A percentile compares a stretch with the other conserved stretches of the same genome.
Conservation (phyloP, 2,888 invertebrate species). For the Prosopocoilus inquinatus region DNA sequence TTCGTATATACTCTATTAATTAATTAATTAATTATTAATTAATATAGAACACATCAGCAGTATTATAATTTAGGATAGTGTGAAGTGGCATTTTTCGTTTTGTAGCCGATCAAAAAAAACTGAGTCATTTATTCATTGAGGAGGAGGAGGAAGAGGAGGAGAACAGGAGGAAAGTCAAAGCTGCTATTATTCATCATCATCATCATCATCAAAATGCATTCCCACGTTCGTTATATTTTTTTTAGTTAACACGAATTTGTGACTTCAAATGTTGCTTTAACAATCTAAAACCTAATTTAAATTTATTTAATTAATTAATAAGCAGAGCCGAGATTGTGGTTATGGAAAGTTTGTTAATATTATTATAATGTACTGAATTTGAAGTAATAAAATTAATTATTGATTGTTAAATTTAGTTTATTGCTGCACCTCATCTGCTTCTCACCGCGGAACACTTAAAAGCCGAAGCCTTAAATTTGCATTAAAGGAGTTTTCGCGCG, state of each 20-base stretch:
- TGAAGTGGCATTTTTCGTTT: not conserved
- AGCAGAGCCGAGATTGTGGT: not conserved
- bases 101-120: too few species aligned
- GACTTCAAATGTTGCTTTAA: not conserved
- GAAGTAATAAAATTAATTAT: slow-evolving; percentile 15
- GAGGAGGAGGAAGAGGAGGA: too few species aligned
- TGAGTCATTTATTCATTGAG: too few species aligned
- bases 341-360: not conserved
- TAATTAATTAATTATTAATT: slow-evolving; percentile 10
- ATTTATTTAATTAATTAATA: not conserved
- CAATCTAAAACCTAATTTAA: not conserved
- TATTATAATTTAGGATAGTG: slow-evolving; percentile 19
- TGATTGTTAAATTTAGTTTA: slow-evolving; percentile 10
- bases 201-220: too few species aligned
- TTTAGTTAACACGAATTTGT: not conserved
- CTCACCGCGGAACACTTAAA: too few species aligned
- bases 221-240: not conserved
- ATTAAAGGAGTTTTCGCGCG: too few species aligned
- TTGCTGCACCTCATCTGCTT: too few species aligned
- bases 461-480: too few species aligned
- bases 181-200: too few species aligned
- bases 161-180: too few species aligned
- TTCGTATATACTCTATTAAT: not conserved
- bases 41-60: slow-evolving; percentile 15
- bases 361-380: slow-evolving; percentile 15